Percentiles rank a stretch among this genome's conserved stretches.
Evolutionary conservation across 2,888 invertebrate genomes (phyloP).

Genomic region (Drosophila austrosaltans): DNA sequence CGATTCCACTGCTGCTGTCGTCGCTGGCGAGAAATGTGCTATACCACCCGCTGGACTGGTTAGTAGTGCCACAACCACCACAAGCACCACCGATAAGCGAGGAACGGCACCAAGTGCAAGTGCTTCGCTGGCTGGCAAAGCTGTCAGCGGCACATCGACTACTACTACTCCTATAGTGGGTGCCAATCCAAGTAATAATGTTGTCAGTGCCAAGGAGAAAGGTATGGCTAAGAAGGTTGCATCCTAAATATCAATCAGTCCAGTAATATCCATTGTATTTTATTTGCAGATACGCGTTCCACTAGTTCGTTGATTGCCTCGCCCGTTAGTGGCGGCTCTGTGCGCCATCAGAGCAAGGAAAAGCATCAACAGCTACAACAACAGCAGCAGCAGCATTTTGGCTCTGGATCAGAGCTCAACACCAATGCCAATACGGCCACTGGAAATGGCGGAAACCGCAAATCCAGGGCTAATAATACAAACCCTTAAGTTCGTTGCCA

Average conservation of each 20-base stretch:
- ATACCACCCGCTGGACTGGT: conserved; percentile 42
- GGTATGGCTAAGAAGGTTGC: conserved; percentile 58
- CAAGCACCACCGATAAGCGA: conserved; percentile 54
- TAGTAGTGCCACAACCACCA: conserved; percentile 1
- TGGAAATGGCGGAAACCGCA: conserved; percentile 74
- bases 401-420: conserved; percentile 45
- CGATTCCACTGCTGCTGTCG: conserved; percentile 39
- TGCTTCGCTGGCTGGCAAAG: conserved; percentile 41
- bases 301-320: conserved; percentile 67
- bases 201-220: conserved; percentile 81
- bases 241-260: background rate
- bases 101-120: conserved; percentile 32
- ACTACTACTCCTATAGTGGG: conserved; percentile 29
- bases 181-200: conserved; percentile 45
- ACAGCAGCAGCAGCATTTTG: conserved; percentile 35
- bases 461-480: conserved; percentile 78
- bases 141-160: conserved; percentile 29
- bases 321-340: conserved; percentile 54
- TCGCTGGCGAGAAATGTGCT: conserved; percentile 45
- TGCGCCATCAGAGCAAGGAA: conserved; percentile 67
- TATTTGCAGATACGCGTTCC: conserved; percentile 59
- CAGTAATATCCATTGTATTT: background rate
- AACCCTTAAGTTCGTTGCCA: conserved; percentile 72
- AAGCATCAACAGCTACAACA: conserved; percentile 44
- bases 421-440: conserved; percentile 37